Evolutionary conservation across 2,888 invertebrate species (phyloP).

Genomic region (Allolobophora icterica): DNA sequence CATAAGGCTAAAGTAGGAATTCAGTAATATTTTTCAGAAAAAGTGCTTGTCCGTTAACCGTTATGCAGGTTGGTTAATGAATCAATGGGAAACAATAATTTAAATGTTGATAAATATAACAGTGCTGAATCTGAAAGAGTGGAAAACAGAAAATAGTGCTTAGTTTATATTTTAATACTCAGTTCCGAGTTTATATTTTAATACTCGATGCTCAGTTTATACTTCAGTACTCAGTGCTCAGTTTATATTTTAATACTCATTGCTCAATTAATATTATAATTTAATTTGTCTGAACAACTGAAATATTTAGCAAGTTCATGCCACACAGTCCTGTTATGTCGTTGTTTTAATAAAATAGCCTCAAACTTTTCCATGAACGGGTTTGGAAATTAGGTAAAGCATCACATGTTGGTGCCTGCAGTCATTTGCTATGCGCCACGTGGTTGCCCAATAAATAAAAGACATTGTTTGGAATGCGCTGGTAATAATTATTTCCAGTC

Average conservation of each 20-base stretch:
- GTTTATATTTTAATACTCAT: no score
- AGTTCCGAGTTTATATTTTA: no score
- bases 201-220: neutral
- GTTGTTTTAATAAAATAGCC: neutral
- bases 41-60: no score
- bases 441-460: neutral
- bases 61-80: no score
- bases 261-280: neutral
- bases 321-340: neutral
- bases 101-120: no score
- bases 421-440: neutral
- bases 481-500: neutral
- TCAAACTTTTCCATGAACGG: neutral
- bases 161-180: neutral
- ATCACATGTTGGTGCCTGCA: neutral
- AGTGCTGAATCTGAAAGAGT: no score
- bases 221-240: no score
- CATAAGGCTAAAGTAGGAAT: no score
- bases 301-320: neutral
- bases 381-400: neutral
- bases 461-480: slow-evolving; percentile 8
- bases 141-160: neutral
- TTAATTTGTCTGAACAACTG: neutral
- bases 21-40: no score
- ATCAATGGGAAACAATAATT: no score